A percentile compares a stretch with the other conserved stretches of the same genome.
Conservation (phyloP, 1,140 invertebrate genomes). For the Drosophila micromelanica region DNA sequence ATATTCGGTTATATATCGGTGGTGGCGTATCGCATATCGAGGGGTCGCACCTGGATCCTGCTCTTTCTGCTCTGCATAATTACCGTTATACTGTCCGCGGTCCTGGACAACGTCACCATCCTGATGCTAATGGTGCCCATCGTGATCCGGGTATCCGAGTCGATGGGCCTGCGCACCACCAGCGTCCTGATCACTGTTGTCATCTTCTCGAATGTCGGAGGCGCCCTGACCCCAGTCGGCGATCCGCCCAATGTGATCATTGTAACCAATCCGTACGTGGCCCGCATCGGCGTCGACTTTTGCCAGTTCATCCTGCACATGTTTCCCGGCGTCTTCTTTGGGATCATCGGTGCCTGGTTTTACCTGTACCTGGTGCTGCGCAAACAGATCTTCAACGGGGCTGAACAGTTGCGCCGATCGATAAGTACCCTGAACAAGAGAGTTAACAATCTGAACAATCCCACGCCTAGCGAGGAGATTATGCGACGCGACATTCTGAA, state of each 20-base stretch:
- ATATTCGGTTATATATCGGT: conserved; percentile 93
- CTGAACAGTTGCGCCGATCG: conserved; percentile 90
- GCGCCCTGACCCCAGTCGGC: conserved; percentile 92
- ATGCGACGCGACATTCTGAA: conserved; percentile 89
- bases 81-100: conserved; percentile 91
- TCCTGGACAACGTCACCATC: conserved; percentile 95
- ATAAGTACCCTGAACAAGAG: conserved; percentile 89
- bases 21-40: conserved; percentile 87
- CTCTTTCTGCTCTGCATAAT: conserved; percentile 91
- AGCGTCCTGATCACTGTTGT: conserved; percentile 90
- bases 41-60: conserved; percentile 91
- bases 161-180: conserved; percentile 92
- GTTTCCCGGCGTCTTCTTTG: conserved; percentile 89
- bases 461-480: conserved; percentile 90
- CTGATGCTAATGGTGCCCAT: conserved; percentile 88
- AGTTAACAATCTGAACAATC: conserved; percentile 89
- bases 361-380: conserved; percentile 90
- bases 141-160: conserved; percentile 93
- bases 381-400: conserved; percentile 87
- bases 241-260: conserved; percentile 96
- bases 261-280: conserved; percentile 88
- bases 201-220: conserved; percentile 94
- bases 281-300: conserved; percentile 90
- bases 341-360: conserved; percentile 87
- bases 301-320: conserved; percentile 91